Percentiles rank a stretch among this genome's conserved stretches.
phyloP scores from a whole-genome alignment of 2,113 vertebrate genomes.

The Chinchilla lanigera region DNA sequence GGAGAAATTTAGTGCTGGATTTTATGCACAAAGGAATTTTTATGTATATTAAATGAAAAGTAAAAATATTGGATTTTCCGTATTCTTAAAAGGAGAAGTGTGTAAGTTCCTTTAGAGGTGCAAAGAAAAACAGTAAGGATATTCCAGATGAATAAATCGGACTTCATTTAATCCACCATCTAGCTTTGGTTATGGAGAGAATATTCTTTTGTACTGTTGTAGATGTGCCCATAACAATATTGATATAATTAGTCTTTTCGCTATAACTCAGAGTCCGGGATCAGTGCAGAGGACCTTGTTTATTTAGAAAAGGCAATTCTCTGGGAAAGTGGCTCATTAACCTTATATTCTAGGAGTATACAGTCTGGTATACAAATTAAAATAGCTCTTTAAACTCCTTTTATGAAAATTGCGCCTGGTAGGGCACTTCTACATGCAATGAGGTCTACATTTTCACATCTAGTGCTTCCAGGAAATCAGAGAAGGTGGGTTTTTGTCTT shows the following conservation, averaged over 20 bases:
- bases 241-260: conserved; percentile 61
- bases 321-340: conserved; percentile 63
- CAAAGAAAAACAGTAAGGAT: conserved; percentile 4
- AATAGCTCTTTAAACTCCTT: conserved; percentile 48
- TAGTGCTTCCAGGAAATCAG: conserved; percentile 9
- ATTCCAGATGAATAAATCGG: not conserved
- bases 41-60: not conserved
- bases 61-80: conserved; percentile 40
- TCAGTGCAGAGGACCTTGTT: conserved; percentile 66
- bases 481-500: not conserved
- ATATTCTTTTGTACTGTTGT: conserved; percentile 42
- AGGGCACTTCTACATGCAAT: conserved; percentile 27
- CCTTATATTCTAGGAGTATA: not conserved
- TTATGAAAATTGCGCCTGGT: conserved; percentile 40
- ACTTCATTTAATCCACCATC: not conserved
- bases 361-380: conserved; percentile 55
- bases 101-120: not conserved
- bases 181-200: conserved; percentile 17
- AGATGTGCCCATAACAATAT: conserved; percentile 49
- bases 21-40: conserved; percentile 6
- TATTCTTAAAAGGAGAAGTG: not conserved
- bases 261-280: conserved; percentile 37
- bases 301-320: conserved; percentile 62
- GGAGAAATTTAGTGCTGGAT: conserved; percentile 42
- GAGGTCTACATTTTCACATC: conserved; percentile 36